A percentile compares a stretch with the other conserved stretches of the same genome.
phyloP scores from a whole-genome alignment of 2,113 vertebrate genomes.

The Chelonoidis abingdonii region DNA sequence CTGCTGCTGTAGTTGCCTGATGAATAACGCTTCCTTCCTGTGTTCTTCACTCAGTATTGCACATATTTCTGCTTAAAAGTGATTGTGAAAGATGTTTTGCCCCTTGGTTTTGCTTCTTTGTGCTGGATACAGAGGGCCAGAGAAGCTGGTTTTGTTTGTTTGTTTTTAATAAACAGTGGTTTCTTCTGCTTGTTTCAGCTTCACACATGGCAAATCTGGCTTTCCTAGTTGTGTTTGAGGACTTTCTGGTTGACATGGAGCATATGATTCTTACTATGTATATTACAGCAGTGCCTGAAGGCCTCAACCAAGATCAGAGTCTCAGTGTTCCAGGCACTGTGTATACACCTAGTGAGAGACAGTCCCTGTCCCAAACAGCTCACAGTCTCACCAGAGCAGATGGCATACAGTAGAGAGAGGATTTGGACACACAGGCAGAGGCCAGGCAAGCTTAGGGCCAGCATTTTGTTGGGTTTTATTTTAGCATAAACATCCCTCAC shows the following conservation, averaged over 20 bases:
- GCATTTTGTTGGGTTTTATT: neutral
- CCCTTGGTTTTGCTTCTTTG: neutral
- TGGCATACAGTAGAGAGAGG: neutral
- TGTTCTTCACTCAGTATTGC: neutral
- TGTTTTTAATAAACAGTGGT: neutral
- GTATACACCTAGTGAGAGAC: neutral
- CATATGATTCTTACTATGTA: neutral
- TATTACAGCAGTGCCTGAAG: neutral
- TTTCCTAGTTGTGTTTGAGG: neutral
- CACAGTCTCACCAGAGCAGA: neutral
- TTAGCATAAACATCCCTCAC: neutral
- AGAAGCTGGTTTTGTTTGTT: neutral
- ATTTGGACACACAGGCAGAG: neutral
- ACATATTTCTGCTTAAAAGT: neutral
- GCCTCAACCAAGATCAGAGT: neutral
- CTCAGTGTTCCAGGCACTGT: neutral
- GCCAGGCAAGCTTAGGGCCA: neutral
- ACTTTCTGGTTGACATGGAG: neutral
- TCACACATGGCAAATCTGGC: neutral
- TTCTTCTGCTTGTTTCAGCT: neutral
- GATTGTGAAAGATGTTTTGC: rapidly evolving
- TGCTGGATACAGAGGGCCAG: neutral
- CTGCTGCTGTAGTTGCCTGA: neutral
- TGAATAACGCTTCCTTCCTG: neutral
- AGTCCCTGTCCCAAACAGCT: neutral